Conservation (phyloP, 2,113 vertebrate species). For the Progne subis region DNA sequence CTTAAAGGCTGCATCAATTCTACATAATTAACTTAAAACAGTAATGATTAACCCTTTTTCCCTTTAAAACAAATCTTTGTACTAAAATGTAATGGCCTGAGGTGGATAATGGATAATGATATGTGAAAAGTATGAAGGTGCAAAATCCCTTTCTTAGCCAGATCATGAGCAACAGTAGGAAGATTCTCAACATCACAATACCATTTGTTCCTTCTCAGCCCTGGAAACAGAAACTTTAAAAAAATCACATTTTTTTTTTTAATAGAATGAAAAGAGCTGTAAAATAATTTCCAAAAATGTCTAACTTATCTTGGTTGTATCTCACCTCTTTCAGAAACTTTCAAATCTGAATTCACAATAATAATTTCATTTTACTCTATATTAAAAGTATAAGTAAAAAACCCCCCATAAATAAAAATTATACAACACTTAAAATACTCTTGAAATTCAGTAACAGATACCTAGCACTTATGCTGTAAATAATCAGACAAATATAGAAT, state of each 20-base stretch:
- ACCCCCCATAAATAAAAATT: background rate
- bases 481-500: background rate
- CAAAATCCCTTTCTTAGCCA: background rate
- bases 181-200: background rate
- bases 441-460: background rate
- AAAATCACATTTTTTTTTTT: rapidly evolving
- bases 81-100: background rate
- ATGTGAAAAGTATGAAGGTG: background rate
- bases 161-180: background rate
- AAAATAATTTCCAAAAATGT: background rate
- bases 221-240: background rate
- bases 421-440: background rate
- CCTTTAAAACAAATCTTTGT: background rate
- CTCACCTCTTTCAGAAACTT: background rate
- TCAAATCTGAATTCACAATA: background rate
- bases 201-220: background rate
- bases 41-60: constrained; percentile 12
- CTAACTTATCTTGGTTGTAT: background rate
- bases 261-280: background rate
- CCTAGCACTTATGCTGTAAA: background rate
- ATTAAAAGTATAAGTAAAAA: background rate
- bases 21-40: background rate
- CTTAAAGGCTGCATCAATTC: background rate
- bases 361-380: background rate
- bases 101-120: background rate